Evolutionary conservation across 2,113 vertebrate genomes (phyloP).

Genomic region (Polypterus senegalus): DNA sequence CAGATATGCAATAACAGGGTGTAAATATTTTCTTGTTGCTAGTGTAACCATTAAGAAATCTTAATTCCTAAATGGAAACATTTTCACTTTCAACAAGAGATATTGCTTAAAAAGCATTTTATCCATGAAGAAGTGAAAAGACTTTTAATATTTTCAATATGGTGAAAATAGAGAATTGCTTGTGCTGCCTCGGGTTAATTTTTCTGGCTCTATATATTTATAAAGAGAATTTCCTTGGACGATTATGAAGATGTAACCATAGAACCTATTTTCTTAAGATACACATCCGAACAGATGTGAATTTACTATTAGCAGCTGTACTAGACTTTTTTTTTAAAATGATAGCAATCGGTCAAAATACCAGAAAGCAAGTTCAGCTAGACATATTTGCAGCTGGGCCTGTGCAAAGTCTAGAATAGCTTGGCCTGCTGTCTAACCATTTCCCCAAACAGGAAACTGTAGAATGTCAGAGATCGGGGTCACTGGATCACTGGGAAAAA

Average conservation of each 20-base stretch:
- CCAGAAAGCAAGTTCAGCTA: conserved; percentile 26
- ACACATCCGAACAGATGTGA: conserved; percentile 19
- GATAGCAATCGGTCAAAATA: conserved; percentile 14
- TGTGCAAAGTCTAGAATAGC: conserved; percentile 21
- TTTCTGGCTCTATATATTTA: neutral
- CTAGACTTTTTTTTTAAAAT: conserved; percentile 9
- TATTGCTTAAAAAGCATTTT: too few species aligned
- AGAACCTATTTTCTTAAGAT: conserved; percentile 3
- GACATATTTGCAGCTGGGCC: conserved; percentile 20
- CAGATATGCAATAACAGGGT: too few species aligned
- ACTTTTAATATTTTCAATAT: too few species aligned
- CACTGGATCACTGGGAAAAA: conserved; percentile 29
- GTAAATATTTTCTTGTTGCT: too few species aligned
- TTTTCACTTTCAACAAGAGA: too few species aligned
- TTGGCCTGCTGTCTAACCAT: conserved; percentile 21
- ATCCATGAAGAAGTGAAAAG: too few species aligned
- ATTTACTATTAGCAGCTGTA: conserved; percentile 22
- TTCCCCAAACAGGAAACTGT: conserved; percentile 39
- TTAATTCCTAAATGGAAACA: too few species aligned
- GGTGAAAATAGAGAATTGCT: too few species aligned
- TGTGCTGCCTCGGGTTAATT: too few species aligned
- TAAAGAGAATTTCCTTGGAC: neutral
- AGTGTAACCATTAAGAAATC: too few species aligned
- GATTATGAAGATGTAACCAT: neutral
- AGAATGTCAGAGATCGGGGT: conserved; percentile 32